phyloP scores from a whole-genome alignment of 1,140 invertebrate genomes.

The Brachionus plicatilis region DNA sequence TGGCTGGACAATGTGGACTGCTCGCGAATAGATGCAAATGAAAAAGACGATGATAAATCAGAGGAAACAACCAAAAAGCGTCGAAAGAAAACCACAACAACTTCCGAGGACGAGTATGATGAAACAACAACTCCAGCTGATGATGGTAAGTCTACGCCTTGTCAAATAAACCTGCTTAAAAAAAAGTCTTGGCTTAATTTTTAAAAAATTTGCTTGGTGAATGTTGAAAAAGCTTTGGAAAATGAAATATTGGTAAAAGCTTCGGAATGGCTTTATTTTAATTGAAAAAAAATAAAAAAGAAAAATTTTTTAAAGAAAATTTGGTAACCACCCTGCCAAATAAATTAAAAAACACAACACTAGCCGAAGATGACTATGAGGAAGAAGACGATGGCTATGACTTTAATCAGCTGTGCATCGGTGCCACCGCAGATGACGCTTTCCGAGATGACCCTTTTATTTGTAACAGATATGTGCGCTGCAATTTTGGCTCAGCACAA shows the following conservation, averaged over 20 bases:
- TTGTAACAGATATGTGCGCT: constrained; percentile 33
- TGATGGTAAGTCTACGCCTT: background rate
- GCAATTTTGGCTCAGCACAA: constrained; percentile 23
- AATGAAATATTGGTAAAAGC: background rate
- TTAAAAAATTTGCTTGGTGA: background rate
- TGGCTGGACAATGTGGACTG: constrained; percentile 41
- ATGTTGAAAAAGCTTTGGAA: background rate
- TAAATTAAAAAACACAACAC: background rate
- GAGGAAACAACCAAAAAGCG: constrained; percentile 7
- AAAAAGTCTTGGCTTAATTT: background rate
- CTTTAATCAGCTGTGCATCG: background rate
- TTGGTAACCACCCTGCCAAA: background rate
- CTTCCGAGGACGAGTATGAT: background rate
- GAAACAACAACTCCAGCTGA: background rate
- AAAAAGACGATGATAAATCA: background rate
- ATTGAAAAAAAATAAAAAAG: background rate
- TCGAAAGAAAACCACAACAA: background rate
- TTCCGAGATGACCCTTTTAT: constrained; percentile 19
- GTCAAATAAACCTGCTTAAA: background rate
- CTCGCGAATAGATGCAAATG: background rate
- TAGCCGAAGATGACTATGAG: background rate
- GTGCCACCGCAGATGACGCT: background rate
- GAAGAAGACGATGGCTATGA: background rate
- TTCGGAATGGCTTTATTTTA: background rate
- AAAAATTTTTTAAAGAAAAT: background rate